Base-by-base conservation (phyloP, 1,140 invertebrate genomes). In the Plutomurus gul region DNA sequence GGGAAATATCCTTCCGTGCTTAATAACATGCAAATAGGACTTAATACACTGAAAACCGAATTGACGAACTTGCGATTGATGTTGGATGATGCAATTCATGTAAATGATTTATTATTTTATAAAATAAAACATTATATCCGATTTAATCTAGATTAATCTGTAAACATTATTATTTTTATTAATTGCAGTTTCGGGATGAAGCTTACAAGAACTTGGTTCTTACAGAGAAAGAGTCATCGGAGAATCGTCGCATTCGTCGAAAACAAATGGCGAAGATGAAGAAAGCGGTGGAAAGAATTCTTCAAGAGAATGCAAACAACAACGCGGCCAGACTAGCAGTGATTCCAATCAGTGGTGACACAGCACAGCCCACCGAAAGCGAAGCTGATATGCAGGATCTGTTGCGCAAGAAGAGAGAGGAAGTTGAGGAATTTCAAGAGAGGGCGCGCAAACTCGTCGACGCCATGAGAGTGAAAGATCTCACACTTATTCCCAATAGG, bases 211-310 rank as follows among this genome's bases (percentile, higher is more conserved):
- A 82, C 65, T 60, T 84, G 16, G 25, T 43, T 11, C 27, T 80
- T 6, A 84, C 82, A 7, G 81, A 84, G 56, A 80, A 81, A 20
- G 80, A 82, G 60, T 79, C 81, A 11, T 76, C 71, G 0, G 81
- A 82, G 49, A 84, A 84, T 46, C 76, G 79, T 16, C 77, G 72
- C 36, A 20, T 74, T 3, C 72, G 82, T 46, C 22, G 65, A 18
- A 77, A 49, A 13, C 82, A 84, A 80, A 82, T 84, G 80, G 73
- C 77, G 6, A 80, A 81, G 39, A 84, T 84, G 80, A 84, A 84
- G 60, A 80, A 76, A 46, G 81, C 81, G 8, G 82, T 84, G n/a
- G 37, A 77, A 33, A 65, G 74, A 25, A 75, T 83, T 27, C 36
- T 83, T 7, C 78, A 83, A 46, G 78, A 78, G 22, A 84, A 84